These are phyloP conservation scores for Caenorhabditis remanei DNA, from an alignment of 1,140 invertebrate genomes.

Conservation along the genomic window DNA sequence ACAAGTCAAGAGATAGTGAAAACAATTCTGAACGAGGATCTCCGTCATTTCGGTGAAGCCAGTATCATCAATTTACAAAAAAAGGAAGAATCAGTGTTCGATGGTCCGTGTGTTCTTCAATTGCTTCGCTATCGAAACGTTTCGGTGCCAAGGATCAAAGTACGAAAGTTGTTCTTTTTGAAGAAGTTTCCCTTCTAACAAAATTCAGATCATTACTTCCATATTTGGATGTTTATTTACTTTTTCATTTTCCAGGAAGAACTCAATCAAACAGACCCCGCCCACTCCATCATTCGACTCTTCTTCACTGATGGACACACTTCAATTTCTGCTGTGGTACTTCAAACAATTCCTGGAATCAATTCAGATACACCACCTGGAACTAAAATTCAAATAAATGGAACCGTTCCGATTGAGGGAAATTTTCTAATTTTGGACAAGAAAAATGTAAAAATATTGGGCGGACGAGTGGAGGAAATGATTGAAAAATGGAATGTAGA, in stretches of 20 bases:
- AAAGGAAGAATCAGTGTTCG: conserved; percentile 15
- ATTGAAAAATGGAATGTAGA: conserved; percentile 48
- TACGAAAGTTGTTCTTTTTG: background rate
- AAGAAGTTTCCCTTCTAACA: too few relatives aligned
- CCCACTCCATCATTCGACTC: background rate
- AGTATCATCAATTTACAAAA: conserved; percentile 20
- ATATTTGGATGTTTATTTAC: background rate
- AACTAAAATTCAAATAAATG: conserved; percentile 13
- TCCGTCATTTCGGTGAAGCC: conserved; percentile 16
- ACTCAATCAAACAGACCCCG: conserved; percentile 17
- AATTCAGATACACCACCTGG: conserved; percentile 4
- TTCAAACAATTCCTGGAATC: conserved; percentile 36
- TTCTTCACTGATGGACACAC: conserved; percentile 36
- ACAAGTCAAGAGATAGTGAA: background rate
- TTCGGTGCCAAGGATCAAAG: conserved; percentile 35
- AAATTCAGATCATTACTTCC: too few relatives aligned
- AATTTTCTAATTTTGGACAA: background rate
- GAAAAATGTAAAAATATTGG: conserved; percentile 22
- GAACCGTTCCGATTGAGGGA: background rate
- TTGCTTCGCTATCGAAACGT: conserved; percentile 45
- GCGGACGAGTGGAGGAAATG: conserved; percentile 21
- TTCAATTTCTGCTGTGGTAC: background rate
- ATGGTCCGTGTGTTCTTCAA: conserved; percentile 38
- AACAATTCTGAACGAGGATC: conserved; percentile 25
- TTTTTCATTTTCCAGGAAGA: conserved; percentile 19